Conservation (phyloP, 2,113 vertebrate species). For the Nymphicus hollandicus region DNA sequence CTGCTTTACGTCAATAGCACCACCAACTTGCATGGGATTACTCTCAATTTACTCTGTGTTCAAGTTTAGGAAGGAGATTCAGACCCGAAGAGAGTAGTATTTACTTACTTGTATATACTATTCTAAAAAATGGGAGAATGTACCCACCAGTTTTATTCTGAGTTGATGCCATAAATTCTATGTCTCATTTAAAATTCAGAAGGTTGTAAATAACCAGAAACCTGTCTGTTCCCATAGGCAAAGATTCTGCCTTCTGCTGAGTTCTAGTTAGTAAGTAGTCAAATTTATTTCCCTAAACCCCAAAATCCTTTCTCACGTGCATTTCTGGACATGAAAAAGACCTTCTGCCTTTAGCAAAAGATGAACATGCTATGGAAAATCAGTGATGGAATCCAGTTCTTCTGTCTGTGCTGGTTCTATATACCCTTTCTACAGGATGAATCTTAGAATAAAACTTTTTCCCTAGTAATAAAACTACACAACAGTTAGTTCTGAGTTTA, state of each 20-base stretch:
- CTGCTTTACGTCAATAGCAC: background rate
- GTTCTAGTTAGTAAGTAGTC: background rate
- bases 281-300: background rate
- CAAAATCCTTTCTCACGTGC: background rate
- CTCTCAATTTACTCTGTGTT: background rate
- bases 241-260: background rate
- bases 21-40: background rate
- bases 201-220: background rate
- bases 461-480: background rate
- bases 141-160: slow-evolving; percentile 15
- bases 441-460: background rate
- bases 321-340: background rate
- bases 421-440: background rate
- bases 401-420: background rate
- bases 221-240: background rate
- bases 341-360: background rate
- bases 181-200: background rate
- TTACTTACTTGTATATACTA: slow-evolving; percentile 4
- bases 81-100: background rate
- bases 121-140: background rate
- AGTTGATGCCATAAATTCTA: slow-evolving; percentile 3
- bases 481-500: background rate
- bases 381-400: background rate
- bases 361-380: background rate
- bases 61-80: background rate